Conservation (phyloP, 1,140 invertebrate genomes). For the Drosophila kikkawai region DNA sequence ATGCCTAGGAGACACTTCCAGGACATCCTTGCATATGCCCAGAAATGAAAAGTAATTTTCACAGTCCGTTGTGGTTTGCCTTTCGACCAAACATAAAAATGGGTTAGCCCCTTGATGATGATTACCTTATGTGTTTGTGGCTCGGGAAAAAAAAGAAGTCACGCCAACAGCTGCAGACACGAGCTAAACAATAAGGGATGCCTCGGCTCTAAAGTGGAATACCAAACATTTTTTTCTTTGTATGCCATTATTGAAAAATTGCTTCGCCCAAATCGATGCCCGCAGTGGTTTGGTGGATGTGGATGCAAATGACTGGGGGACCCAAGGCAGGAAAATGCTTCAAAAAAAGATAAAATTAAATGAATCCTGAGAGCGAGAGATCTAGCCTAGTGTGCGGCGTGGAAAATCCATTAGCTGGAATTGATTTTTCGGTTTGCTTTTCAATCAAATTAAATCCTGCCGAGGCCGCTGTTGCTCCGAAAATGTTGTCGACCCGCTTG, state of each 20-base stretch:
- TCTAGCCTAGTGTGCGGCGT: slow-evolving; percentile 44
- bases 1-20: slow-evolving; percentile 10
- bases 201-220: slow-evolving; percentile 38
- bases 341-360: slow-evolving; percentile 37
- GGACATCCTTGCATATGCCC: background rate
- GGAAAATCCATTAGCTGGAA: slow-evolving; percentile 65
- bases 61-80: slow-evolving; percentile 12
- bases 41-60: slow-evolving; percentile 26
- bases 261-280: slow-evolving; percentile 46
- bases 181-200: slow-evolving; percentile 41
- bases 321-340: background rate
- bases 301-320: slow-evolving; percentile 39
- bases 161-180: slow-evolving; percentile 33
- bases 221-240: slow-evolving; percentile 50
- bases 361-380: slow-evolving; percentile 38
- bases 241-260: slow-evolving; percentile 51
- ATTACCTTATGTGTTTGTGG: slow-evolving; percentile 40
- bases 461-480: slow-evolving; percentile 19
- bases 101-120: slow-evolving; percentile 36
- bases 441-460: slow-evolving; percentile 72
- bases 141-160: slow-evolving; percentile 8
- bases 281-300: slow-evolving; percentile 16
- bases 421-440: slow-evolving; percentile 63
- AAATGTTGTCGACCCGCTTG: slow-evolving; percentile 41
- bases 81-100: slow-evolving; percentile 13